Percentiles rank a stretch among this genome's conserved stretches.
phyloP scores from a whole-genome alignment of 1,140 invertebrate genomes.

The Meteorus sp. region DNA sequence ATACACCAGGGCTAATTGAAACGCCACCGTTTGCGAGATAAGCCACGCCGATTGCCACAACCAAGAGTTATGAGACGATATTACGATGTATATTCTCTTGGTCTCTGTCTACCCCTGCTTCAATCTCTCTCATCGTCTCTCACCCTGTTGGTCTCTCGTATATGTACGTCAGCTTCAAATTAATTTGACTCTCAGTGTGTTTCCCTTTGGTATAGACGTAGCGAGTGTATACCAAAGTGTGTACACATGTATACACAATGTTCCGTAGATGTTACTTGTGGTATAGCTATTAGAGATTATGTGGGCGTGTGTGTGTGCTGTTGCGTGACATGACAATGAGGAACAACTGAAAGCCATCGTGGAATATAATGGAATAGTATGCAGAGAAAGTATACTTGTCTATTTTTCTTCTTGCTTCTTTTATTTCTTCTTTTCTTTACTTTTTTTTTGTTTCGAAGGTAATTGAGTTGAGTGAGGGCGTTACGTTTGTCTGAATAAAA shows the following conservation, averaged over 20 bases:
- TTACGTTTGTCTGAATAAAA: no score
- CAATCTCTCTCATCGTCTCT: no score
- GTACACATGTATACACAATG: constrained; percentile 1
- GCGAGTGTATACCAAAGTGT: constrained; percentile 1
- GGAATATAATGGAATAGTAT: constrained; percentile 15
- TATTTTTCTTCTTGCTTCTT: no score
- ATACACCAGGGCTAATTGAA: constrained; percentile 33
- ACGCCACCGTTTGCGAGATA: constrained; percentile 30
- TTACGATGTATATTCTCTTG: no score
- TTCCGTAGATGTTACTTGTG: no score
- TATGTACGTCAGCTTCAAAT: constrained; percentile 31
- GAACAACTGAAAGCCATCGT: constrained; percentile 34
- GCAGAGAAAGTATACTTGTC: not conserved
- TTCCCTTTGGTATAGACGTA: constrained; percentile 1
- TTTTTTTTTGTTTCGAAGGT: no score
- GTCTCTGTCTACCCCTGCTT: no score
- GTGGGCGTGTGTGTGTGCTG: not conserved
- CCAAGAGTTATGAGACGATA: constrained; percentile 34
- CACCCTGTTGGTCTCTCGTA: no score
- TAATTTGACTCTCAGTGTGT: constrained; percentile 27
- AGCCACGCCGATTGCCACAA: constrained; percentile 26
- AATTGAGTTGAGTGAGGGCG: no score
- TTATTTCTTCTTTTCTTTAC: no score
- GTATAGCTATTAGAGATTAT: not conserved
- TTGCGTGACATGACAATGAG: constrained; percentile 48